A percentile compares a stretch with the other conserved stretches of the same genome.
These are phyloP conservation scores for Xenopus borealis DNA, from an alignment of 2,113 vertebrate species.

Conservation along the genomic window DNA sequence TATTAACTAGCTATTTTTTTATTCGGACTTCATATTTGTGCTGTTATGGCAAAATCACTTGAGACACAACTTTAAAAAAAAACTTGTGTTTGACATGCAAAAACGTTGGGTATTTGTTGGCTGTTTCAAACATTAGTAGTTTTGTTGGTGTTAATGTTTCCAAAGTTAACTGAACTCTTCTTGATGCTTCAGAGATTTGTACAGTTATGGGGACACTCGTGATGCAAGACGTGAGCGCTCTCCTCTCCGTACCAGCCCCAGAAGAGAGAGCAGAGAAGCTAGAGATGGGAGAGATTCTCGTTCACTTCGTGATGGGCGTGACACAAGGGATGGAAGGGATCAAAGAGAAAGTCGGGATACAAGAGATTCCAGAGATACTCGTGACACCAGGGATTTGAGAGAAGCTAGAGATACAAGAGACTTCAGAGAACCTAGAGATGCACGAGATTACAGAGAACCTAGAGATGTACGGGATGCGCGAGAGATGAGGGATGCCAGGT, in stretches of 20 bases:
- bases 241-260: slow-evolving; percentile 71
- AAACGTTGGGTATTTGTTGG: too few relatives aligned
- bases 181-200: slow-evolving; percentile 68
- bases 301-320: slow-evolving; percentile 62
- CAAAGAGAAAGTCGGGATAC: slow-evolving; percentile 28
- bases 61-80: too few relatives aligned
- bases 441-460: slow-evolving; percentile 66
- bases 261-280: slow-evolving; percentile 60
- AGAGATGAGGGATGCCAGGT: slow-evolving; percentile 63
- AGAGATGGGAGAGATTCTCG: slow-evolving; percentile 69
- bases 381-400: slow-evolving; percentile 68
- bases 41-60: too few relatives aligned
- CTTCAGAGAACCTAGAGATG: slow-evolving; percentile 66
- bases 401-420: slow-evolving; percentile 72
- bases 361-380: slow-evolving; percentile 58
- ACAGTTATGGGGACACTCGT: slow-evolving; percentile 72
- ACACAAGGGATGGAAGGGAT: not conserved
- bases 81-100: too few relatives aligned
- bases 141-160: not conserved
- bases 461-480: slow-evolving; percentile 66
- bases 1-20: too few relatives aligned
- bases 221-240: slow-evolving; percentile 72
- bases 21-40: too few relatives aligned
- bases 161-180: slow-evolving; percentile 44
- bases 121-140: not conserved